Base-by-base conservation (phyloP, 2,888 invertebrate genomes). In the Phalangium opilio region DNA sequence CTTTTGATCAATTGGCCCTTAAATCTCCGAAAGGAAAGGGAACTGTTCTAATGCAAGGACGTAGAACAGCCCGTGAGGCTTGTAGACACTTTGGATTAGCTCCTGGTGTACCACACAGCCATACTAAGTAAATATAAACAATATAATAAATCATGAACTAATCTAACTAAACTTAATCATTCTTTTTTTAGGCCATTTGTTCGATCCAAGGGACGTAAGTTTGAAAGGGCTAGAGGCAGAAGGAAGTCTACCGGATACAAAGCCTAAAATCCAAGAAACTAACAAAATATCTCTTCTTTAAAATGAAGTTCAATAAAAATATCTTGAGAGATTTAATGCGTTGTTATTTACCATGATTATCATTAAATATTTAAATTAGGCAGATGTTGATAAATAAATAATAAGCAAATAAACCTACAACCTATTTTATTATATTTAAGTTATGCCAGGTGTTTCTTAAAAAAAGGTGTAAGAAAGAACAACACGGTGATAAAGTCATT, bases 21-120 rank as follows among this genome's bases (percentile, higher is more conserved):
- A 79, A 81, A 56, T 74, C 93, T 21, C 98, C 98, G 35, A 86
- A 83, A 50, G 98, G 98, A 61, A 80, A 83, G 62, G 85, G 85
- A 68, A 96, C 96, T 11, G 81, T 96, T 46, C 72, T 98, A 57
- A 73, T 98, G 64, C 96, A 96, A 73, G 77, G 95, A 48, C 79
- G 80, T 58, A 82, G 98, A 59, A 93, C 83, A 59, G 86, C 90
- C 2, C 84, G 96, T 60, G 89, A 91, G 67, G 86, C 95, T 4
- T 82, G 82, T 63, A 86, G 83, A 65, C 95, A 98, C 77, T 98
- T 99, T 68, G 98, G 98, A 33, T 81, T 77, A 50, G 95, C 96
- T 58, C 95, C 98, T 50, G 96, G 98, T 69, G 90, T 95, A 39
- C 96, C 96, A 39, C 86, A 90, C 69, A 91, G 91, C 52, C 89